These are phyloP conservation scores for Ascaphus truei DNA, from an alignment of 2,113 vertebrate genomes.

Conservation along the genomic window DNA sequence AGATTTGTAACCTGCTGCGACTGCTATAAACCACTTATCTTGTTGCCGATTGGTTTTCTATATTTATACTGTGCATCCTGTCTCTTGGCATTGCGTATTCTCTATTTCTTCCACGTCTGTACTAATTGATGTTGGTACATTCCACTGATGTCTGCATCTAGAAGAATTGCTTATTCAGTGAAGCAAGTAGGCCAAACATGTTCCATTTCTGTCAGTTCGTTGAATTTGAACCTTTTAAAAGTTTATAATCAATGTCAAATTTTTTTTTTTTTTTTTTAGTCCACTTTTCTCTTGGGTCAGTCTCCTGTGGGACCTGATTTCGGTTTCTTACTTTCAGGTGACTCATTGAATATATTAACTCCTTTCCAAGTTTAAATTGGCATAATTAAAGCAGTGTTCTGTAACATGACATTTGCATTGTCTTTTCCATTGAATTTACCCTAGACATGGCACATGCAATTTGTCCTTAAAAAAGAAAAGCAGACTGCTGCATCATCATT, in stretches of 20 bases:
- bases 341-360: background rate
- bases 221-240: constrained; percentile 1
- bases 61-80: too few species aligned
- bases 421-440: background rate
- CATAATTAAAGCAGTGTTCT: constrained; percentile 1
- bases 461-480: constrained; percentile 3
- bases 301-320: constrained; percentile 13
- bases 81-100: too few species aligned
- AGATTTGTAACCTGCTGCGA: too few species aligned
- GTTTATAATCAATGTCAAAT: background rate
- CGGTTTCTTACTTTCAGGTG: background rate
- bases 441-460: background rate
- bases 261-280: background rate
- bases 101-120: too few species aligned
- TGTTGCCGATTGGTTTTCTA: too few species aligned
- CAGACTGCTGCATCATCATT: background rate
- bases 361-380: background rate
- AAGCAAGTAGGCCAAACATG: background rate
- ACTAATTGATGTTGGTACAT: too few species aligned
- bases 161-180: too few species aligned
- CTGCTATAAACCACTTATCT: too few species aligned
- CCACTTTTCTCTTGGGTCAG: background rate
- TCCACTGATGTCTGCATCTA: too few species aligned
- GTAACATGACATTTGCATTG: background rate
- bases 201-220: background rate